These are phyloP conservation scores for Ephydatia muelleri DNA, from an alignment of 37 sponge, comb jelly and placozoan genomes.

Conservation along the genomic window DNA sequence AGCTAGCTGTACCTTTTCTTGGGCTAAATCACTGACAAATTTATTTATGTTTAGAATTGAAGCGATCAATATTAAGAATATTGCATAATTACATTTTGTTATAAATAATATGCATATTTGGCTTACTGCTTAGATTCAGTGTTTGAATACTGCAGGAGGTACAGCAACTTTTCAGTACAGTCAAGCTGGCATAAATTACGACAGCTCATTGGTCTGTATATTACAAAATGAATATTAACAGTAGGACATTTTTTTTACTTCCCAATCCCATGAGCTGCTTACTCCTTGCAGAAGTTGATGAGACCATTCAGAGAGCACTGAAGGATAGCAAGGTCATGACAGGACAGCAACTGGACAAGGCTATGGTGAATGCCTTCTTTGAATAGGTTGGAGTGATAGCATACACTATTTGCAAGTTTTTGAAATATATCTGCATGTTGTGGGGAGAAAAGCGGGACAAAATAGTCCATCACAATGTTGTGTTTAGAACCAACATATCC, in stretches of 20 bases:
- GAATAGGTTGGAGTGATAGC: constrained; percentile 8
- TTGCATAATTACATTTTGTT: too few species aligned
- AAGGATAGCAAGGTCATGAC: constrained; percentile 14
- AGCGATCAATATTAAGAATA: too few species aligned
- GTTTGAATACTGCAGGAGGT: background rate
- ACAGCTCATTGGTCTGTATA: background rate
- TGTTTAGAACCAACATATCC: background rate
- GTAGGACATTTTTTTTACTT: too few species aligned
- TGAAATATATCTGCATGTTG: constrained; percentile 55
- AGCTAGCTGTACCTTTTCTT: too few species aligned
- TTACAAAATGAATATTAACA: background rate
- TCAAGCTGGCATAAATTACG: background rate
- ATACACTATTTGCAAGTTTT: constrained; percentile 14
- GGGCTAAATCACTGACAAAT: too few species aligned
- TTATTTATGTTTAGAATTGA: too few species aligned
- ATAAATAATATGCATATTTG: background rate
- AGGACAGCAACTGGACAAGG: constrained; percentile 21
- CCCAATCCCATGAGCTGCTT: background rate
- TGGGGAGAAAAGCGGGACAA: too few species aligned
- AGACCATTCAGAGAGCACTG: constrained; percentile 47
- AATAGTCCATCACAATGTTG: background rate
- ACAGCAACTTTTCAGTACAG: background rate
- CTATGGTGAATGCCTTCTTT: background rate
- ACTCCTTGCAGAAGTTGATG: constrained; percentile 54
- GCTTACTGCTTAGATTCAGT: background rate